phyloP scores from a whole-genome alignment of 2,797 vertebrate genomes.

The Spheniscus humboldti region DNA sequence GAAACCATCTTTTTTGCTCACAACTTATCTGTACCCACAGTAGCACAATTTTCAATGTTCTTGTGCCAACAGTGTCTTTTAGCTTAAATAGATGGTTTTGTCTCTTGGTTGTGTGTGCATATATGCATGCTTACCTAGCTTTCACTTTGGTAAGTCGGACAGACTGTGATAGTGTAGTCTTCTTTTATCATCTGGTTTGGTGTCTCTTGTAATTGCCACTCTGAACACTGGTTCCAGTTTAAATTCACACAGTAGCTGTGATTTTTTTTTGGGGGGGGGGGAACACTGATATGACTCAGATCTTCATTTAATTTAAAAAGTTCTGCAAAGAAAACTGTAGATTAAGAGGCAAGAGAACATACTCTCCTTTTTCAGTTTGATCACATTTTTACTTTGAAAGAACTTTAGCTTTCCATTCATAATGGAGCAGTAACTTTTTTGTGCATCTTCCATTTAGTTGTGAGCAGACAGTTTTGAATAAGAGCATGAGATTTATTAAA shows the following conservation, averaged over 20 bases:
- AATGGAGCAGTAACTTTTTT: background rate
- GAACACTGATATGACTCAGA: background rate
- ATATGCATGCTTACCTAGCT: background rate
- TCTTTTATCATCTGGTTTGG: background rate
- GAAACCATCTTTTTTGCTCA: background rate
- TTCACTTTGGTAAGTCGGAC: background rate
- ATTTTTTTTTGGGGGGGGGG: background rate
- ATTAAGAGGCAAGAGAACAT: background rate
- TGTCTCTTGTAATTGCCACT: background rate
- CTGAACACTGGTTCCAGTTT: background rate
- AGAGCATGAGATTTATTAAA: background rate
- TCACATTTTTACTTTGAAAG: background rate
- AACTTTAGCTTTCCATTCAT: background rate
- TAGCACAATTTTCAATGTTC: background rate
- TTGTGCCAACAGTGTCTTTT: accelerated
- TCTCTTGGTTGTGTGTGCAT: background rate
- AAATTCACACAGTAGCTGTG: background rate
- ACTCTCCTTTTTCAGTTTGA: background rate
- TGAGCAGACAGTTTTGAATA: background rate
- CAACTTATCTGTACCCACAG: accelerated
- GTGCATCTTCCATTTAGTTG: background rate
- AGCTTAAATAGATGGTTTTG: background rate
- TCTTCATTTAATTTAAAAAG: background rate
- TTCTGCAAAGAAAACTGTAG: background rate
- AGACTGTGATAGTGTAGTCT: background rate